A percentile compares a stretch with the other conserved stretches of the same genome.
phyloP scores from a whole-genome alignment of 2,113 vertebrate species.

The Hippolais icterina region DNA sequence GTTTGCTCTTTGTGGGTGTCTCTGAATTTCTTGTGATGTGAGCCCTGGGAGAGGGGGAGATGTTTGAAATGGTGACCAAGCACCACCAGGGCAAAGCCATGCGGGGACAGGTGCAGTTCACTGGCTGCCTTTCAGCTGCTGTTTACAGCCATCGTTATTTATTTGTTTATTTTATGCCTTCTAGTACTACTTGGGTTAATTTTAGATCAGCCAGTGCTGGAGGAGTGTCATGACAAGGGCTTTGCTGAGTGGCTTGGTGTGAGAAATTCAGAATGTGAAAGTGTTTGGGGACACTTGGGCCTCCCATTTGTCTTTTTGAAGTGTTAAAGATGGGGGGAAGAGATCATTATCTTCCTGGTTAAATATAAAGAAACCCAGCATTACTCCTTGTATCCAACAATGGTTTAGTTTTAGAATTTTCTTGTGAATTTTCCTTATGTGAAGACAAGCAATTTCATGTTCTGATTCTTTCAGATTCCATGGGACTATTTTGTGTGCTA shows the following conservation, averaged over 20 bases:
- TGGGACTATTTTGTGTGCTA: not conserved
- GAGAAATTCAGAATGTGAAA: not conserved
- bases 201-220: not conserved
- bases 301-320: not conserved
- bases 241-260: not conserved
- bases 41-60: not conserved
- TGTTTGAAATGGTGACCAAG: not conserved
- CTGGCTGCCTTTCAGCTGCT: not conserved
- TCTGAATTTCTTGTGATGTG: not conserved
- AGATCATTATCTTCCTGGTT: not conserved
- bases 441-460: not conserved
- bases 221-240: not conserved
- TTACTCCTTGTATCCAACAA: not conserved
- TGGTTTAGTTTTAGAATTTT: not conserved
- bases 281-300: not conserved
- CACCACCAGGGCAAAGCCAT: not conserved
- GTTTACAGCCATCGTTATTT: not conserved
- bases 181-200: constrained; percentile 12
- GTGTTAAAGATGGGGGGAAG: not conserved
- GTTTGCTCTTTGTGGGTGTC: not conserved
- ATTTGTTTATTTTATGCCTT: constrained; percentile 14
- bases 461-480: not conserved
- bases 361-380: not conserved
- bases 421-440: not conserved
- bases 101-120: not conserved